A percentile compares a stretch with the other conserved stretches of the same genome.
Conservation (phyloP, 2,113 vertebrate species). For the Pycnonotus jocosus region DNA sequence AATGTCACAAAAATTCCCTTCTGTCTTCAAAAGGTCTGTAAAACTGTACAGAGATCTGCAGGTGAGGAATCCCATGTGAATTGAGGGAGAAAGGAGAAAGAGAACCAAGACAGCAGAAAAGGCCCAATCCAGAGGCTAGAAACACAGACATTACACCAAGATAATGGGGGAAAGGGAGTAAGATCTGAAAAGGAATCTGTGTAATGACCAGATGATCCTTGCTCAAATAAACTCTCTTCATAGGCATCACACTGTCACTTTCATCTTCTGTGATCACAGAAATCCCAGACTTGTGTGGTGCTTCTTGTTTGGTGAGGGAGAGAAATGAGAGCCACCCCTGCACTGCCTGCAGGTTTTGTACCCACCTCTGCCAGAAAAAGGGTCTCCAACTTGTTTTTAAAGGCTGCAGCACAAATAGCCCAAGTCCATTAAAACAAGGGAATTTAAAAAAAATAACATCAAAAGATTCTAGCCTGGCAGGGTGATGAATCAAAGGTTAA, state of each 20-base stretch:
- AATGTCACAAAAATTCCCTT: not conserved
- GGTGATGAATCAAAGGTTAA: not conserved
- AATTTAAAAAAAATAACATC: not conserved
- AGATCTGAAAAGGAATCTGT: not conserved
- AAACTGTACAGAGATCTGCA: not conserved
- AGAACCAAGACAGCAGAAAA: not conserved
- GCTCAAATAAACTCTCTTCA: not conserved
- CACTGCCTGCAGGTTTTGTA: not conserved
- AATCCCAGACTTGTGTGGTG: not conserved
- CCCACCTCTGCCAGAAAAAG: not conserved
- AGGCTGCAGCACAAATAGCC: not conserved
- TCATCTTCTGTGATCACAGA: not conserved
- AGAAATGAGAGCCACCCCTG: not conserved
- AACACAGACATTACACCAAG: not conserved
- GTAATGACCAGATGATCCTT: not conserved
- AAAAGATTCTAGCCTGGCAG: not conserved
- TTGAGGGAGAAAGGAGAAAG: not conserved
- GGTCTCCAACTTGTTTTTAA: not conserved
- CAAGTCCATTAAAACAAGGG: not conserved
- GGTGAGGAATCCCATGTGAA: not conserved
- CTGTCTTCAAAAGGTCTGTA: not conserved
- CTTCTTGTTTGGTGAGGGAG: not conserved
- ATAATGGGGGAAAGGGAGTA: not conserved
- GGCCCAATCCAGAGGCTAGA: not conserved
- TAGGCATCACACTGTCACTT: not conserved